These are phyloP conservation scores for Choristoneura rosaceana DNA, from an alignment of 2,888 invertebrate species.

Conservation along the genomic window DNA sequence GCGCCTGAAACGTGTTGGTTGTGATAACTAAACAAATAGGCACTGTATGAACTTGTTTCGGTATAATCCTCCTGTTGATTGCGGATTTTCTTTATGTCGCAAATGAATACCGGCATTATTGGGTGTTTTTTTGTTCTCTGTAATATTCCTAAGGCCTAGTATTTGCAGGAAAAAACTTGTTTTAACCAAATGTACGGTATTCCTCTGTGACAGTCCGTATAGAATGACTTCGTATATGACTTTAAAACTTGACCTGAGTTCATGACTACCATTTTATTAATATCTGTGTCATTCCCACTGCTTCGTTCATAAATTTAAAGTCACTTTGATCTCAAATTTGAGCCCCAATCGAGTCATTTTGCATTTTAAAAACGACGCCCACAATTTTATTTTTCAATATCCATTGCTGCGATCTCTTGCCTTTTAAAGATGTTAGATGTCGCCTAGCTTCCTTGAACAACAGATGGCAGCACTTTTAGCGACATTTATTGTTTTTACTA, in stretches of 20 bases:
- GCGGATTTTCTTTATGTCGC: constrained; percentile 45
- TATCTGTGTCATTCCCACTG: constrained; percentile 30
- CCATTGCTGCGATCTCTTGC: neutral
- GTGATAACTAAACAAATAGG: constrained; percentile 59
- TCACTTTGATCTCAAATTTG: constrained; percentile 80
- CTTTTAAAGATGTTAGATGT: constrained; percentile 1
- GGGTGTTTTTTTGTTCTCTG: constrained; percentile 49
- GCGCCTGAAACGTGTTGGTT: constrained; percentile 67
- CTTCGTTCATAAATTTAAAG: constrained; percentile 49
- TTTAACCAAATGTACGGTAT: constrained; percentile 67
- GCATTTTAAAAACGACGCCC: constrained; percentile 58
- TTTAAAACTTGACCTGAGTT: constrained; percentile 32
- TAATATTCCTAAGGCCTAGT: constrained; percentile 49
- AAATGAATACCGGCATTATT: constrained; percentile 67
- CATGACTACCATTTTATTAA: constrained; percentile 23
- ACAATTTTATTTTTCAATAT: constrained; percentile 57
- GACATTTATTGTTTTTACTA: constrained; percentile 6
- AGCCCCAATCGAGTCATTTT: constrained; percentile 74
- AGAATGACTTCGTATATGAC: constrained; percentile 17
- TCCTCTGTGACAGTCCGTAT: constrained; percentile 47
- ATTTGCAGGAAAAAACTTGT: constrained; percentile 46
- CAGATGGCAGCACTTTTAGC: constrained; percentile 16
- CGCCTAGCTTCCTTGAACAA: neutral
- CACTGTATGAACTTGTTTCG: constrained; percentile 27
- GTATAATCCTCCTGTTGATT: constrained; percentile 10